Percentiles rank a stretch among this genome's conserved stretches.
Evolutionary conservation across 2,113 vertebrate genomes (phyloP).

Genomic region (Meleagris gallopavo): DNA sequence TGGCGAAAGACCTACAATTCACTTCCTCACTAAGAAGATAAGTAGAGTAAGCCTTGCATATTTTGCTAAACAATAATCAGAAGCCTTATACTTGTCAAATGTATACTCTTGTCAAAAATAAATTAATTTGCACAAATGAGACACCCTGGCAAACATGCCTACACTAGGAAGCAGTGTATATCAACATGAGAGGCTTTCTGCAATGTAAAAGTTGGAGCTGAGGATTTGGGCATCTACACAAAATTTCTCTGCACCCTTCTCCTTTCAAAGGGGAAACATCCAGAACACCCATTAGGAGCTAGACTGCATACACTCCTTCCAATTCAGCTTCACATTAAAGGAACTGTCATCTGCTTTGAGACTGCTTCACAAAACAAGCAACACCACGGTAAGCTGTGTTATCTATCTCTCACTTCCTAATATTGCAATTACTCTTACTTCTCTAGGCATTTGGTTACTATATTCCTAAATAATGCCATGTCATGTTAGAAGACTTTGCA

Average conservation of each 20-base stretch:
- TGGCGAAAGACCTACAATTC: not conserved
- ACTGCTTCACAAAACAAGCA: not conserved
- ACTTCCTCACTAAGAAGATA: not conserved
- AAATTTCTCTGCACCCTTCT: not conserved
- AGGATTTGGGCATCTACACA: not conserved
- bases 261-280: not conserved
- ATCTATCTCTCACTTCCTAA: not conserved
- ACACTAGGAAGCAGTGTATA: accelerated
- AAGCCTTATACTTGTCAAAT: not conserved
- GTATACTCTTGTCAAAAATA: not conserved
- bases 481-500: not conserved
- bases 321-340: not conserved
- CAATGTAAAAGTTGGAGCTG: not conserved
- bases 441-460: not conserved
- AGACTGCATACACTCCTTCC: not conserved
- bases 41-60: not conserved
- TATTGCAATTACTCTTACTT: not conserved
- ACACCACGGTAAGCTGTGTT: not conserved
- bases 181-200: not conserved
- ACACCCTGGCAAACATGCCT: not conserved
- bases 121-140: not conserved
- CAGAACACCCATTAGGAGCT: not conserved
- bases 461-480: not conserved
- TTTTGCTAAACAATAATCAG: not conserved
- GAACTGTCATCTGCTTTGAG: not conserved